A percentile compares a stretch with the other conserved stretches of the same genome.
Conservation (phyloP, 1,140 invertebrate genomes). For the Trichoplusia ni region DNA sequence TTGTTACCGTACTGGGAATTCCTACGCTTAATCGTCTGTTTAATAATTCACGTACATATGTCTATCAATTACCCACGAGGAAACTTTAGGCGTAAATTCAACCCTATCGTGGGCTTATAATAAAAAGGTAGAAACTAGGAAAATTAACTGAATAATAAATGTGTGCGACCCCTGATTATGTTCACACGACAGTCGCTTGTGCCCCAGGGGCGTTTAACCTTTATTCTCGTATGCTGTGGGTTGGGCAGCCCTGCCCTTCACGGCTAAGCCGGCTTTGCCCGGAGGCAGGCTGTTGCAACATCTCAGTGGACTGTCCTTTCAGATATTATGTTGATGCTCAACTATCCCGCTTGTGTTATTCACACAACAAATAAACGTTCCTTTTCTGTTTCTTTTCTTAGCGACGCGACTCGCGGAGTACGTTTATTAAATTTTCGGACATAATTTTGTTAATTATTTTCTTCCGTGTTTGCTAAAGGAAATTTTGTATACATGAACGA, state of each 20-base stretch:
- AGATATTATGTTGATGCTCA: neutral
- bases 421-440: too few relatives aligned
- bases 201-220: slow-evolving; percentile 25
- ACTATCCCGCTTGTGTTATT: neutral
- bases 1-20: neutral
- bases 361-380: neutral
- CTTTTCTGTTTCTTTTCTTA: too few relatives aligned
- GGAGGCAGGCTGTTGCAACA: neutral
- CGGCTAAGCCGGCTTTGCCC: slow-evolving; percentile 16
- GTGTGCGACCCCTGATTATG: slow-evolving; percentile 22
- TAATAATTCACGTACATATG: slow-evolving; percentile 24
- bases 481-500: too few relatives aligned
- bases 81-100: slow-evolving; percentile 21
- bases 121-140: slow-evolving; percentile 29
- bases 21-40: slow-evolving; percentile 13
- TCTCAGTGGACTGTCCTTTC: neutral
- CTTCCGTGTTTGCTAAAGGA: too few relatives aligned
- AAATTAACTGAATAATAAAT: slow-evolving; percentile 30
- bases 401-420: too few relatives aligned
- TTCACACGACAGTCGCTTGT: slow-evolving; percentile 16
- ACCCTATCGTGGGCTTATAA: slow-evolving; percentile 24
- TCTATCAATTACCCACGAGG: slow-evolving; percentile 21
- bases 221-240: slow-evolving; percentile 3
- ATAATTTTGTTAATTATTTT: too few relatives aligned
- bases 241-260: neutral